Base-by-base conservation (phyloP, 64 coral and sea anemone species). In the Astreopora myriophthalma region DNA sequence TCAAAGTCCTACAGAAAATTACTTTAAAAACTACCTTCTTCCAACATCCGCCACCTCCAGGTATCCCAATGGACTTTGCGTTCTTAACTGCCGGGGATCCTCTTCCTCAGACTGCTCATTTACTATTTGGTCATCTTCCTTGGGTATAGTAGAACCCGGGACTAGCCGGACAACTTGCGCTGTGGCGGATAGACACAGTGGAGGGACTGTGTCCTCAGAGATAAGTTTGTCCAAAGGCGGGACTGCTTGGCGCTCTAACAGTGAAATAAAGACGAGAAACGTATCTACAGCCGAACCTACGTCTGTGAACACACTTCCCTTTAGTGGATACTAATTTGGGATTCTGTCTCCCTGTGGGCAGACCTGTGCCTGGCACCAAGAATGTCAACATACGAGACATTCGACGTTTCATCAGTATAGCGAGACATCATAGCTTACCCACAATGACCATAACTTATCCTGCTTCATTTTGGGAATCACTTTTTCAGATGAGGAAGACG, bases 81-180 rank as follows among this genome's bases (percentile, higher is more conserved):
- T 42, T 34, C 86, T 60, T 27, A 82, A 76, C 19, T 79, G 68
- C 71, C 69, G 71, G 1, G 85, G 20, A 73, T 89, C 86, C 34
- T 81, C 73, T 4, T 89, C 86, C 36, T 92, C 90, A 16, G 79
- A 39, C 20, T 90, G 32, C 66, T 90, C 70, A 17, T 89, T 87
- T 27, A 27, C 68, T 48, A 30, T 88, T 73, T 85, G 69, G 16
- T 70, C 32, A 48, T 63, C 76, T 25, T 92, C 78, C 6, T 67
- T 49, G 8, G 97, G 94, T 66, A 96, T 76, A 20, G 78, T 87
- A 2, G 97, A 84, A 8, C 65, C 85, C 34, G 97, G 90, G 64
- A 99, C 87, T 6, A 99, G 30, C 37, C 94, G 94, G 32, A 94
- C 85, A 16, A 99, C 87, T 76, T 99, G 97, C 9, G 94, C 97